These are phyloP conservation scores for Phyllostomus hastatus DNA, from an alignment of 2,113 vertebrate species.

Conservation along the genomic window DNA sequence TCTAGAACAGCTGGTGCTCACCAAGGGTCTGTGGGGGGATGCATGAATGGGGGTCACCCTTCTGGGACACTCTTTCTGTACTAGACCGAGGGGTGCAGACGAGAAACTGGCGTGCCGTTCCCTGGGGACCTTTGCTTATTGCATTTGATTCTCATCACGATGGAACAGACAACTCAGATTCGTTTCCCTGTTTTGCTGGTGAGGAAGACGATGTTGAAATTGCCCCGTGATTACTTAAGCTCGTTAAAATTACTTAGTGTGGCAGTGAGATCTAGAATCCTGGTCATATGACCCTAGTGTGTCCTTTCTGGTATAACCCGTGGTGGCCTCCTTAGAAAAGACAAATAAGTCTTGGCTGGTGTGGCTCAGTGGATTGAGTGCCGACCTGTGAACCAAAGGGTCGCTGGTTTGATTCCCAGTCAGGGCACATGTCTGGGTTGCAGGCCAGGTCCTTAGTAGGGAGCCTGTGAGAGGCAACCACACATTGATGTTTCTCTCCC, in stretches of 20 bases:
- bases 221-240: not conserved
- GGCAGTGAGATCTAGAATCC: not conserved
- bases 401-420: too few species aligned
- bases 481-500: too few species aligned
- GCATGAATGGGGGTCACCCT: not conserved
- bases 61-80: not conserved
- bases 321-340: not conserved
- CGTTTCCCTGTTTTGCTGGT: not conserved
- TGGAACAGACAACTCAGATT: not conserved
- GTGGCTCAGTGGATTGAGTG: too few species aligned
- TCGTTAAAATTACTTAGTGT: not conserved
- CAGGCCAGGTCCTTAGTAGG: too few species aligned
- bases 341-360: too few species aligned
- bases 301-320: not conserved
- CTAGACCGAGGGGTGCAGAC: not conserved
- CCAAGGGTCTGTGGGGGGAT: not conserved
- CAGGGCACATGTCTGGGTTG: too few species aligned
- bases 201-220: not conserved
- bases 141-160: not conserved
- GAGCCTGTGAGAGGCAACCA: too few species aligned
- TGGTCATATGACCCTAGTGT: not conserved
- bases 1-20: not conserved
- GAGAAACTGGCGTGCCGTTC: too few species aligned
- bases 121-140: not conserved
- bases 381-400: too few species aligned